phyloP scores from a whole-genome alignment of 2,888 invertebrate species.

The Vannuccia rotundouncinata region DNA sequence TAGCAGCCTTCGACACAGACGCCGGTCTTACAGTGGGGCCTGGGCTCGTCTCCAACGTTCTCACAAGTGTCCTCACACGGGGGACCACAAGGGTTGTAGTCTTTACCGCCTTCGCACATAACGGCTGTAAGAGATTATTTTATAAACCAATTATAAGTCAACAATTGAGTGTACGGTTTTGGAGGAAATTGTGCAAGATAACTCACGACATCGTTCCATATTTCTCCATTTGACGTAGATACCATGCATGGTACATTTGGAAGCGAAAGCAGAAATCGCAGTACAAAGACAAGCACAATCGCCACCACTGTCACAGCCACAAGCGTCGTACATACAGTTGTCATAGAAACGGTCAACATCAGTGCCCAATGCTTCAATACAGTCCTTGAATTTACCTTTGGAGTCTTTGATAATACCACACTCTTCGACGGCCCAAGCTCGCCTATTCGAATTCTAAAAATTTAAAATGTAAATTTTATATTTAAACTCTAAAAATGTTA shows the following conservation, averaged over 20 bases:
- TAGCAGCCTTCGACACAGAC: constrained; percentile 41
- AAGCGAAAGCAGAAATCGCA: constrained; percentile 77
- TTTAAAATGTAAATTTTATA: neutral
- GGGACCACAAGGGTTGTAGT: constrained; percentile 40
- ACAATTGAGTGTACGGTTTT: no score
- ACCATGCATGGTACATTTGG: constrained; percentile 71
- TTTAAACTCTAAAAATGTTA: no score
- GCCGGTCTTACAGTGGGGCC: constrained; percentile 12
- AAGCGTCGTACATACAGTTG: constrained; percentile 72
- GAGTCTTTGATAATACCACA: constrained; percentile 36
- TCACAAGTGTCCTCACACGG: constrained; percentile 40
- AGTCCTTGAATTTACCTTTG: constrained; percentile 32
- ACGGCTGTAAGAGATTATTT: constrained; percentile 40
- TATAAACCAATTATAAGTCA: no score
- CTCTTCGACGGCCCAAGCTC: constrained; percentile 30
- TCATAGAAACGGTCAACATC: constrained; percentile 39
- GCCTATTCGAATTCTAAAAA: constrained; percentile 2
- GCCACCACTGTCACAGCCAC: constrained; percentile 79
- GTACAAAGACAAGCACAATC: constrained; percentile 84
- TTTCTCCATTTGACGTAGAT: constrained; percentile 74
- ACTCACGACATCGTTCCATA: constrained; percentile 73
- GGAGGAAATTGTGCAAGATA: no score
- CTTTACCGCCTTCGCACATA: constrained; percentile 40
- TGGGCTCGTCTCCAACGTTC: constrained; percentile 36
- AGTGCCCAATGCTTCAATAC: constrained; percentile 37